Base-by-base conservation (phyloP, 2,113 vertebrate species). In the Chlamydotis undulata region DNA sequence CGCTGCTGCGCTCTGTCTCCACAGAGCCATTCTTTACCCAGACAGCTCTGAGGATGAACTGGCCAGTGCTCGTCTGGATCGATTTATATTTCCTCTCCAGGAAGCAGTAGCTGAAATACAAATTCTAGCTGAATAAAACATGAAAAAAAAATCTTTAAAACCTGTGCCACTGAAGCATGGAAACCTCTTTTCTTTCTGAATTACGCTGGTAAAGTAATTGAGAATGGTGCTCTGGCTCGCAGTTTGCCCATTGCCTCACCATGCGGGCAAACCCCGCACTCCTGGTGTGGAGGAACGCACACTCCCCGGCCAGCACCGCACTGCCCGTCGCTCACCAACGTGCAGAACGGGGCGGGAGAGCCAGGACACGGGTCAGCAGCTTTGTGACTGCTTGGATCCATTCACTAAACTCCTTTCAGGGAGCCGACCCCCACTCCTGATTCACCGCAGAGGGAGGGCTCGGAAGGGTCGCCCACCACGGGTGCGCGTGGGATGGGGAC, bases 71-170 rank as follows among this genome's bases (percentile, higher is more conserved):
- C 68, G 26, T 57, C 93, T 5, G 5, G 14, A 93, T 91, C 55
- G 12, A 95, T 96, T 80, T 69, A 37, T 55, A 31, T 53, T 85
- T 91, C 89, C 90, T 93, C 79, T 50, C 90, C 9, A 88, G 87
- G 63, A 91, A 57, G 90, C 10, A 4, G 22, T 1, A 59, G 84
- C 84, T 69, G 75, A 94, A 95, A 94, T 19, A 85, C 88, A 80
- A 95, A 90, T 90, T 85, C 71, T 7, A 74, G 59, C 50, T 96
- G 93, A 97, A 93, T 96, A 96, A 96, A 96, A 94, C 91, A 93
- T 94, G 77, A 55, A 74, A 52, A 91, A 31, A 76, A 80, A 64
- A 64, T 47, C 77, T 90, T 90, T 91, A 60, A 78, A 81, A 95
- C 22, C 56, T 26, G 33, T 45, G 73, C 56, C 73, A 49, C 77